These are phyloP conservation scores for Cylindroiulus punctatus DNA, from an alignment of 2,888 invertebrate genomes.

Conservation along the genomic window DNA sequence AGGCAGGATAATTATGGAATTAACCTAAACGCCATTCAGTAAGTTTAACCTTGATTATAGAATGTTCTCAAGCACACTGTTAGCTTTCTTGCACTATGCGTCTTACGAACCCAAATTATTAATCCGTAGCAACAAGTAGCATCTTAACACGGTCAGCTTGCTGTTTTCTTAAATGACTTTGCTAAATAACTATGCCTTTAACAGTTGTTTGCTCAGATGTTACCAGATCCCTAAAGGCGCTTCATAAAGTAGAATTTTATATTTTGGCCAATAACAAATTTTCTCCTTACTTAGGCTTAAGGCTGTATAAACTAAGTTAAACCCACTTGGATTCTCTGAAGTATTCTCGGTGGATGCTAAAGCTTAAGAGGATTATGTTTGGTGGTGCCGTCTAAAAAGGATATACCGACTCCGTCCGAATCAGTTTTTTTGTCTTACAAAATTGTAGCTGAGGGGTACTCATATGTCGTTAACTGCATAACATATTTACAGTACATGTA, in stretches of 20 bases:
- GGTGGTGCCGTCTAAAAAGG: not conserved
- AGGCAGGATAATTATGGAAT: too few relatives aligned
- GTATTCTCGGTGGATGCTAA: conserved; percentile 27
- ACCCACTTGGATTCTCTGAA: conserved; percentile 1
- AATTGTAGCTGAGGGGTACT: not conserved
- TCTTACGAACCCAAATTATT: too few relatives aligned
- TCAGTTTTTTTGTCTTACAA: not conserved
- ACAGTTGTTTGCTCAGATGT: not conserved
- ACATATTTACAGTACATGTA: not conserved
- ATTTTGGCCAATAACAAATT: not conserved
- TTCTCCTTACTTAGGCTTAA: not conserved
- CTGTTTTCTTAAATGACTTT: not conserved
- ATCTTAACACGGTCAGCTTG: not conserved
- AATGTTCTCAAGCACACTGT: too few relatives aligned
- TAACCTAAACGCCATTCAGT: too few relatives aligned
- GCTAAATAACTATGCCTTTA: not conserved
- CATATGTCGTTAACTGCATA: not conserved
- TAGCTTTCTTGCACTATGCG: too few relatives aligned
- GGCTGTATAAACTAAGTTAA: conserved; percentile 8
- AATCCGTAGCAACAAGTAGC: not conserved
- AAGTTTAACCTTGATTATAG: too few relatives aligned
- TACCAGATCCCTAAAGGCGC: not conserved
- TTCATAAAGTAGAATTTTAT: conserved; percentile 31
- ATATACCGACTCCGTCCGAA: conserved; percentile 3
- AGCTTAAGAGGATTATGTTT: conserved; percentile 34